Conservation (phyloP, 2,797 vertebrate species). For the Mycteria americana region DNA sequence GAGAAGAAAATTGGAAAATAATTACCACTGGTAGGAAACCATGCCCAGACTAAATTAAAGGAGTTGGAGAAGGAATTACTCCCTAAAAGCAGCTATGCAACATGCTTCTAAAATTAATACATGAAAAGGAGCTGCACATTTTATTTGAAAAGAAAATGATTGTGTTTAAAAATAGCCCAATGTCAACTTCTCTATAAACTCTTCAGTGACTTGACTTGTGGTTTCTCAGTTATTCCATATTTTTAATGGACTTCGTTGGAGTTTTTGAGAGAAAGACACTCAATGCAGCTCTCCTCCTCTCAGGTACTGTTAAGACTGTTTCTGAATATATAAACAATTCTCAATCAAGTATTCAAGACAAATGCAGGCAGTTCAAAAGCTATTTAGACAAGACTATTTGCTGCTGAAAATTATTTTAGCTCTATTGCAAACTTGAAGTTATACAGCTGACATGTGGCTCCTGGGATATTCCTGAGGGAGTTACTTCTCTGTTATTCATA, state of each 20-base stretch:
- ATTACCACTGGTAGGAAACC: not conserved
- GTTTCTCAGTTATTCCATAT: not conserved
- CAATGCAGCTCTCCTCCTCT: not conserved
- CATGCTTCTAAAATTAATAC: conserved; percentile 3
- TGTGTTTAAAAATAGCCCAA: conserved; percentile 8
- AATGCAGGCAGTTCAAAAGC: not conserved
- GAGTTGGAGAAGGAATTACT: not conserved
- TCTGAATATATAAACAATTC: conserved; percentile 1
- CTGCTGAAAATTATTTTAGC: not conserved
- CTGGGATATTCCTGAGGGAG: not conserved
- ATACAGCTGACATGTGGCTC: not conserved
- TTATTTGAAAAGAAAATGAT: not conserved
- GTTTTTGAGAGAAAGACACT: not conserved
- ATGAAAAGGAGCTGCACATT: not conserved
- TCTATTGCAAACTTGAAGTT: not conserved
- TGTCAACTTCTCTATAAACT: not conserved
- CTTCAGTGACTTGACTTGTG: not conserved
- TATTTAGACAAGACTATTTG: not conserved
- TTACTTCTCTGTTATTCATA: not conserved
- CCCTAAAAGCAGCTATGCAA: not conserved
- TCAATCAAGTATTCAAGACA: not conserved
- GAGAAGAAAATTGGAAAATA: conserved; percentile 9
- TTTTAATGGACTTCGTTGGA: not conserved
- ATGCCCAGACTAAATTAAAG: not conserved
- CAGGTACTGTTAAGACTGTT: not conserved